These are phyloP conservation scores for Eumacrocentrus americanus DNA, from an alignment of 2,888 invertebrate genomes.

Conservation along the genomic window DNA sequence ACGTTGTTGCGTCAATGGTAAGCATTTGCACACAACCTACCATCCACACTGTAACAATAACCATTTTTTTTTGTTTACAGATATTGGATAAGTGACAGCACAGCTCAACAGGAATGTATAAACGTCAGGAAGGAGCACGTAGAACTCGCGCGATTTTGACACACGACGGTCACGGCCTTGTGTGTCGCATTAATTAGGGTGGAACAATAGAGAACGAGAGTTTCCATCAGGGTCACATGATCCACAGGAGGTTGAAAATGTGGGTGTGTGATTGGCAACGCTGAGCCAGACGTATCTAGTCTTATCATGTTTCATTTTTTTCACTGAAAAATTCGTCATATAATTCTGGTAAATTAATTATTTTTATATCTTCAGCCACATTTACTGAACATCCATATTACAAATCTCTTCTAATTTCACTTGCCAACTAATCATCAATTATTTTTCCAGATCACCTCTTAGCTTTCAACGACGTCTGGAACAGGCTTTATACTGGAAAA, in stretches of 20 bases:
- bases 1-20: conserved; percentile 27
- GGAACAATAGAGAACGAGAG: conserved; percentile 60
- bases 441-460: too few species aligned
- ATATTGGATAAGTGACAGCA: conserved; percentile 61
- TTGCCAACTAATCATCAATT: too few species aligned
- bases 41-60: conserved; percentile 39
- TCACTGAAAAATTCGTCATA: too few species aligned
- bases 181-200: conserved; percentile 56
- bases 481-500: too few species aligned
- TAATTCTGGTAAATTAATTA: too few species aligned
- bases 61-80: conserved; percentile 59
- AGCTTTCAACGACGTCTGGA: too few species aligned
- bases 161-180: not conserved
- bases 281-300: too few species aligned
- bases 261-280: conserved; percentile 51
- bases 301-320: too few species aligned
- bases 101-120: conserved; percentile 50
- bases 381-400: too few species aligned
- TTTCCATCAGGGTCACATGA: conserved; percentile 55
- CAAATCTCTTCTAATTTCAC: too few species aligned
- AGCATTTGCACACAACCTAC: conserved; percentile 47
- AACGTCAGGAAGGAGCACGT: conserved; percentile 33
- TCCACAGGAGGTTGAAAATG: conserved; percentile 52
- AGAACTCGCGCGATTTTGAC: conserved; percentile 3
- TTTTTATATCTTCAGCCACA: too few species aligned